Base-by-base conservation (phyloP, 2,888 invertebrate species). In the Stramonita haemastoma region DNA sequence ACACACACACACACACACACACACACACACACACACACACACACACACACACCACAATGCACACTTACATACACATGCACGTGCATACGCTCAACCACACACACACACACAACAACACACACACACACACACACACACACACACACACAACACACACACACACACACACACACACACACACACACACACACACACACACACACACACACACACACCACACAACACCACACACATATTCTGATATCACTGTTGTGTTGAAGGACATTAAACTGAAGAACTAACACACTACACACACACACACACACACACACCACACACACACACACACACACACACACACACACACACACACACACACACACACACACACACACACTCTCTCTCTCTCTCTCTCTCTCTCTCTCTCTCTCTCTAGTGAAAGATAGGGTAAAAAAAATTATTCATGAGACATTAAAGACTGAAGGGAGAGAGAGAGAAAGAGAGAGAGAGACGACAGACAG, bases 1-100 rank as follows among this genome's bases (percentile, higher is more conserved):
- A 73, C 73, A 73, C 73, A 73, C 73, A 73, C 73, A 73, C 73
- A 73, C 73, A 73, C 73, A 73, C 73, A 73, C 73, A 73, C 73
- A 73, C 73, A 73, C 73, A 73, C 73, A n/a, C 73, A 73, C 73
- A n/a, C 73, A 73, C 73, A 73, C 73, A 73, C 73, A 73, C 73
- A 73, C 73, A 73, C 73, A 73, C 26, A 60, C 60, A 60, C 60
- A 60, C 60, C 11, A 11, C 11, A 11, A 60, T 15, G 13, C 60
- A 60, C 60, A 60, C 60, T 15, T 19, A 60, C 77, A 8, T 19
- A 32, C 77, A 22, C 17, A 70, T 5, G 22, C 70, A 70, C 26
- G 22, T 5, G 22, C 70, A 22, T 22, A 70, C 70, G 22, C 70
- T 17, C 70, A 70, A 13, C 11, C 15, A 34, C 32, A 77, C 77